Conservation (phyloP, 2,113 vertebrate genomes). For the Rana temporaria region DNA sequence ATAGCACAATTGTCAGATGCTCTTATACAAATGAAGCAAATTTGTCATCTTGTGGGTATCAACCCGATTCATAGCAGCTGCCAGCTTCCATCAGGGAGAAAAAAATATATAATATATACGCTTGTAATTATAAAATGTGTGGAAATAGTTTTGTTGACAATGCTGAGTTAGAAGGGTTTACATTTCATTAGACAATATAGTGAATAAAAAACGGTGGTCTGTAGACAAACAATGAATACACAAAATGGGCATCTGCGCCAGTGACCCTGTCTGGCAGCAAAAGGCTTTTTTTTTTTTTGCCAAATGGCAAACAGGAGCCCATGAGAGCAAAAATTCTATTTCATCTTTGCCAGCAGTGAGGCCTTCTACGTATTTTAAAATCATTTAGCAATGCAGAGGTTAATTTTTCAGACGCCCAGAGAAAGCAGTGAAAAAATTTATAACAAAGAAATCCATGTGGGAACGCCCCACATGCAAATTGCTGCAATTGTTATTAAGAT, state of each 20-base stretch:
- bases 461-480: conserved; percentile 53
- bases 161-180: no score
- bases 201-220: not conserved
- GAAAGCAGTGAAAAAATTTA: conserved; percentile 41
- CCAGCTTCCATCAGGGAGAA: not conserved
- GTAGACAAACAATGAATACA: not conserved
- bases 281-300: not conserved
- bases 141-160: no score
- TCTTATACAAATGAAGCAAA: conserved; percentile 14
- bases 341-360: not conserved
- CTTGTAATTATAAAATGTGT: not conserved
- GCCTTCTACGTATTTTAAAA: not conserved
- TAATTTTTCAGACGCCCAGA: conserved; percentile 17
- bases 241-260: not conserved
- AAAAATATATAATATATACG: not conserved
- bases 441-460: conserved; percentile 51
- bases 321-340: not conserved
- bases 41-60: conserved; percentile 13
- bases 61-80: conserved; percentile 6
- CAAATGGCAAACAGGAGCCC: conserved; percentile 1
- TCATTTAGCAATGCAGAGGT: not conserved
- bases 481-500: conserved; percentile 57
- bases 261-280: not conserved
- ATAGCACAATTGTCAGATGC: conserved; percentile 10
- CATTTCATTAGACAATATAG: no score